phyloP scores from a whole-genome alignment of 2,797 vertebrate genomes.

The Xiphophorus birchmanni region DNA sequence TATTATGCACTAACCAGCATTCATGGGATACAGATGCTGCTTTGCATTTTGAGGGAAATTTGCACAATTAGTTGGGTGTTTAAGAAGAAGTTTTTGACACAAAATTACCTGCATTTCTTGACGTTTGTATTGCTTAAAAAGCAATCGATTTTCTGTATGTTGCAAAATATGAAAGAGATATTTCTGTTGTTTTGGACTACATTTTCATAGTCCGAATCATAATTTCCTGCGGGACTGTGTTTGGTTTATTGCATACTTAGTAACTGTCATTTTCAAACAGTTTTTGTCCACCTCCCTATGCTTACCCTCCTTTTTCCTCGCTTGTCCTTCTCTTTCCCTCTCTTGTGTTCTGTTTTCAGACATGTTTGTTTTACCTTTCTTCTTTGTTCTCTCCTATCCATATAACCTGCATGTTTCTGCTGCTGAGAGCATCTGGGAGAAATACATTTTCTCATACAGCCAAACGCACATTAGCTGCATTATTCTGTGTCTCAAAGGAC shows the following conservation, averaged over 20 bases:
- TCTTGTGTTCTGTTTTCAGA: constrained; percentile 32
- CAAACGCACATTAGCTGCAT: constrained; percentile 76
- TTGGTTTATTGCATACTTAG: constrained; percentile 52
- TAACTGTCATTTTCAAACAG: constrained; percentile 77
- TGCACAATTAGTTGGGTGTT: background rate
- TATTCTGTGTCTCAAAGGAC: constrained; percentile 70
- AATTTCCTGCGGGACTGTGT: constrained; percentile 54
- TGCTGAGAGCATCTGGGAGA: constrained; percentile 61
- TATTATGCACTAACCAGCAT: background rate
- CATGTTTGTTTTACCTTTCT: constrained; percentile 41
- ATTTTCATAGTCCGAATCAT: constrained; percentile 56
- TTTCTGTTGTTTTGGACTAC: constrained; percentile 36
- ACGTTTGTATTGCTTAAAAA: constrained; percentile 6
- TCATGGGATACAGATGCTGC: background rate
- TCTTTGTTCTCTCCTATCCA: constrained; percentile 13
- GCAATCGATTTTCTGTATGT: background rate
- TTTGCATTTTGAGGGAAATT: background rate
- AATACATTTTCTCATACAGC: constrained; percentile 69
- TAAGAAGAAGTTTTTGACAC: background rate
- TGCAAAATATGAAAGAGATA: constrained; percentile 8
- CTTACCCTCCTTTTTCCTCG: constrained; percentile 13
- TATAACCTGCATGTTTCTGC: constrained; percentile 32
- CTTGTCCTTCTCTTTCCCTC: constrained; percentile 36
- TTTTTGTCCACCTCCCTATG: constrained; percentile 45
- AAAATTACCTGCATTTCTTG: background rate